Percentiles rank a stretch among this genome's conserved stretches.
phyloP scores from a whole-genome alignment of 2,113 vertebrate genomes.

The Apodemus speciosus region DNA sequence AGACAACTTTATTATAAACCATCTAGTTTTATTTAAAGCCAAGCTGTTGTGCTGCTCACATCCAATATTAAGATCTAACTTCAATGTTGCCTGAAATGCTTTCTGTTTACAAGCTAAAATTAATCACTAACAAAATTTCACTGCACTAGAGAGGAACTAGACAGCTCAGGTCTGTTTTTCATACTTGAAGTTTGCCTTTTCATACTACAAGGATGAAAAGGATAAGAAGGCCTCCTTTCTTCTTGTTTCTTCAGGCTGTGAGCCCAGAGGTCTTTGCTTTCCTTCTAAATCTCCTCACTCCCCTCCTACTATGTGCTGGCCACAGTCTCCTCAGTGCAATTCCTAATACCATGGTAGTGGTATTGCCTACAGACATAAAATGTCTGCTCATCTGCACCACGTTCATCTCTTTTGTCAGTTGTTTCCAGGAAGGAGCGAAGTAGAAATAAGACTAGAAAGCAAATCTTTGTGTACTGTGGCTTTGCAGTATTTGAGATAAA shows the following conservation, averaged over 20 bases:
- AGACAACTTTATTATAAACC: not conserved
- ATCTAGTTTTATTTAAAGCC: not conserved
- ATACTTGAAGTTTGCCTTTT: not conserved
- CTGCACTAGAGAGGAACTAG: not conserved
- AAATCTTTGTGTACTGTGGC: not conserved
- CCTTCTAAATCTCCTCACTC: not conserved
- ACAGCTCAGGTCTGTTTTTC: not conserved
- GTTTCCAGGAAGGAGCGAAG: not conserved
- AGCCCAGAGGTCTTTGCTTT: not conserved
- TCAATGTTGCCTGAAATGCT: not conserved
- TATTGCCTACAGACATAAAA: not conserved
- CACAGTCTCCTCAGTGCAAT: fast-evolving
- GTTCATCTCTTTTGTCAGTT: not conserved
- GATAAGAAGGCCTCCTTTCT: not conserved
- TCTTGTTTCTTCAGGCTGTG: no score
- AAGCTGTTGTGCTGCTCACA: not conserved
- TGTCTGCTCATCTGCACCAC: not conserved
- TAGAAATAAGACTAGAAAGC: not conserved
- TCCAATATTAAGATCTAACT: not conserved
- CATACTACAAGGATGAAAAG: not conserved
- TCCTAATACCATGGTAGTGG: fast-evolving
- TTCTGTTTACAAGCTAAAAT: conserved; percentile 9
- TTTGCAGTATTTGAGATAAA: not conserved
- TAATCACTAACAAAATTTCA: not conserved
- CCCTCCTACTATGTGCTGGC: not conserved